phyloP scores from a whole-genome alignment of 2,113 vertebrate species.

The Orthochromis indermauri region DNA sequence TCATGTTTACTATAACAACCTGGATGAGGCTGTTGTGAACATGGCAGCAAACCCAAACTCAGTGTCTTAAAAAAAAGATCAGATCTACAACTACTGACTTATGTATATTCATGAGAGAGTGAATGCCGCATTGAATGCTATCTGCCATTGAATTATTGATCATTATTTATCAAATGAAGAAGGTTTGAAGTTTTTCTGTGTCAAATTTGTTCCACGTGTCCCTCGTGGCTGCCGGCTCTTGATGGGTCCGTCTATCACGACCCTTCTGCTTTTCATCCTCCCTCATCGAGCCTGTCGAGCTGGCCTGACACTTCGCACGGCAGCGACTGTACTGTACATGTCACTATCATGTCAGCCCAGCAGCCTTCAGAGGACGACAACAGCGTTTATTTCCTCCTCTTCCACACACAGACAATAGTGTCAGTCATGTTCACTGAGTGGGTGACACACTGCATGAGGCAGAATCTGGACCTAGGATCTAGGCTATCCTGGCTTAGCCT shows the following conservation, averaged over 20 bases:
- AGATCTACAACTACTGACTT: not conserved
- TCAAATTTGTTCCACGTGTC: not conserved
- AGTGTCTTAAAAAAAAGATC: not conserved
- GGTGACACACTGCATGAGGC: not conserved
- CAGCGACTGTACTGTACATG: constrained; percentile 10
- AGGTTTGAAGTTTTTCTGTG: constrained; percentile 5
- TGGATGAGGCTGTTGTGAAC: not conserved
- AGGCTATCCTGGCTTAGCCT: constrained; percentile 19
- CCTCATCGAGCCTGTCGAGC: not conserved
- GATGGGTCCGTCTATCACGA: constrained; percentile 13
- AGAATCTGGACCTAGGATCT: not conserved
- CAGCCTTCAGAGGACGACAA: not conserved
- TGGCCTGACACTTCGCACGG: constrained; percentile 6
- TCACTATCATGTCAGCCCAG: constrained; percentile 29
- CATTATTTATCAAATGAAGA: constrained; percentile 4
- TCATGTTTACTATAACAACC: constrained; percentile 24
- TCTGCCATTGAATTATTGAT: constrained; percentile 3
- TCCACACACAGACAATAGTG: not conserved
- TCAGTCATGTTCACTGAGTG: constrained; percentile 32
- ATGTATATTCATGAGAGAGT: not conserved
- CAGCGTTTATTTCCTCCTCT: not conserved
- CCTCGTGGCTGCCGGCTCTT: constrained; percentile 8
- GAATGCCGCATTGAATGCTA: not conserved
- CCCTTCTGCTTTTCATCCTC: constrained; percentile 21
- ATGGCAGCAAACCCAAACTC: not conserved